Evolutionary conservation across 2,888 invertebrate genomes (phyloP).

Genomic region (Sphaeridia pumilis): DNA sequence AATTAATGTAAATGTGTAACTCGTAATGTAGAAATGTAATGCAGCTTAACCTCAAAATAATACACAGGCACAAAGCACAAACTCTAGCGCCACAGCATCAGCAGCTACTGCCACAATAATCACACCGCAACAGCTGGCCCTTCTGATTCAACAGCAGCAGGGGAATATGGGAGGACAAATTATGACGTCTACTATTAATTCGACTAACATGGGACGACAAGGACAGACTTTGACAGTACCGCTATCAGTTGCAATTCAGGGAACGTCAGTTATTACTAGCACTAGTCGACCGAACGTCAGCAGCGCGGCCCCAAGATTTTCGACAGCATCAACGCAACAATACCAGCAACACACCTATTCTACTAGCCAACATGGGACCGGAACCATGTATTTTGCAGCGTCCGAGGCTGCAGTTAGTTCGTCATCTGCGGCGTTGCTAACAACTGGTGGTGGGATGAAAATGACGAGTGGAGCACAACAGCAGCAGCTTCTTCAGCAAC

Average conservation of each 20-base stretch:
- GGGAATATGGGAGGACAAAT: constrained; percentile 15
- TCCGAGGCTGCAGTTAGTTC: not conserved
- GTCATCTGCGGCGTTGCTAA: not conserved
- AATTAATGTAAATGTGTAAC: too few relatives aligned
- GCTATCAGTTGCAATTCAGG: constrained; percentile 5
- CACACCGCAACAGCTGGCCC: constrained; percentile 36
- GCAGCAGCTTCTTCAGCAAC: constrained; percentile 5
- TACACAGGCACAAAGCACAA: constrained; percentile 14
- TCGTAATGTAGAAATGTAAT: too few relatives aligned
- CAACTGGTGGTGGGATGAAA: constrained; percentile 7
- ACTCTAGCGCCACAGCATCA: constrained; percentile 18
- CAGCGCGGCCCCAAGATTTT: constrained; percentile 21
- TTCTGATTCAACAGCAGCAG: constrained; percentile 33
- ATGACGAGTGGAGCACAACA: constrained; percentile 10
- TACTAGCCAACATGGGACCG: constrained; percentile 8
- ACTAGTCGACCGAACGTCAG: constrained; percentile 16
- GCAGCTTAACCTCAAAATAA: too few relatives aligned
- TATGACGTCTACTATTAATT: constrained; percentile 6
- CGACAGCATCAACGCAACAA: constrained; percentile 30
- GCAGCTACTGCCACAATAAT: constrained; percentile 35
- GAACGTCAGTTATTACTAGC: constrained; percentile 26
- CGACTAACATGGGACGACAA: constrained; percentile 43
- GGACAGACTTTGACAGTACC: constrained; percentile 8
- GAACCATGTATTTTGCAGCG: not conserved
- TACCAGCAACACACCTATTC: constrained; percentile 18